Conservation (phyloP, 2,797 vertebrate genomes). For the Pseudochirops corinnae region DNA sequence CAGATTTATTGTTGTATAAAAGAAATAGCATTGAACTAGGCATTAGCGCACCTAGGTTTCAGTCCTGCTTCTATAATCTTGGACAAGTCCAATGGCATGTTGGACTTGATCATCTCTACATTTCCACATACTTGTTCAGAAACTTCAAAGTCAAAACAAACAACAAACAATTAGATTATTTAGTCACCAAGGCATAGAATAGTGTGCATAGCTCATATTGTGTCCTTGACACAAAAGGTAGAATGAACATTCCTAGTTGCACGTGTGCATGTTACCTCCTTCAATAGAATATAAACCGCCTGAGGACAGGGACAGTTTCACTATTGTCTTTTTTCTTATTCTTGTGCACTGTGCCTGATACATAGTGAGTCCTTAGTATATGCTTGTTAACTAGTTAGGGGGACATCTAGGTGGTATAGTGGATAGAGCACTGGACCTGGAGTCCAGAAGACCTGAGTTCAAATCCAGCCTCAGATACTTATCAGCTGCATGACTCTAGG, state of each 20-base stretch:
- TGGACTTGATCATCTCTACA: background rate
- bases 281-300: no score
- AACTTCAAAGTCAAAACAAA: background rate
- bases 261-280: no score
- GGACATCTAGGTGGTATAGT: background rate
- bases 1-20: slow-evolving; percentile 32
- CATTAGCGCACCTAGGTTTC: slow-evolving; percentile 49
- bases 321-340: background rate
- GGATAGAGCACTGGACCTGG: background rate
- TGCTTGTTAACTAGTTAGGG: background rate
- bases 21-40: slow-evolving; percentile 3
- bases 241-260: background rate
- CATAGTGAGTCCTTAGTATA: background rate
- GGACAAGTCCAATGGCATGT: background rate
- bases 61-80: slow-evolving; percentile 39
- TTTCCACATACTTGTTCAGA: background rate
- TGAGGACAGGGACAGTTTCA: background rate
- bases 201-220: background rate
- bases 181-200: background rate
- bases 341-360: background rate
- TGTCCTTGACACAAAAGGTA: background rate
- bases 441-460: background rate
- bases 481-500: background rate
- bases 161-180: background rate
- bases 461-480: background rate